Evolutionary conservation across 2,888 invertebrate species (phyloP).

Genomic region (Lepidochitona cinerea): DNA sequence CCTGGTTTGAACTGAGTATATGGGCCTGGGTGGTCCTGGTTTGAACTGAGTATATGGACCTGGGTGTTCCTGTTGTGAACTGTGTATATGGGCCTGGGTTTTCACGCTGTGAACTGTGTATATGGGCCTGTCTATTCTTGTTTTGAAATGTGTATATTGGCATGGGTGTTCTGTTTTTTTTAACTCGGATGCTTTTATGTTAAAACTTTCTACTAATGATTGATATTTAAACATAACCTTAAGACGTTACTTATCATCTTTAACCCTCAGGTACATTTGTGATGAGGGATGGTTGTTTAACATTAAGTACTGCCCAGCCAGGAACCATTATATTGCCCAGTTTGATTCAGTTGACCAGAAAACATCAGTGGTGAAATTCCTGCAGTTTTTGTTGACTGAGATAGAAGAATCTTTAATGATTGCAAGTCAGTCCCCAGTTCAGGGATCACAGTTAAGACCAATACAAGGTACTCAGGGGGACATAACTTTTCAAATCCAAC

Average conservation of each 20-base stretch:
- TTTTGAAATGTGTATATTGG: too few relatives aligned
- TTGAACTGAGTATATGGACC: too few relatives aligned
- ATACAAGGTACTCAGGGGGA: background rate
- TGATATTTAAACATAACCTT: too few relatives aligned
- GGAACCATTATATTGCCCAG: background rate
- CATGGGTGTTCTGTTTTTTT: too few relatives aligned
- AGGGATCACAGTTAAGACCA: background rate
- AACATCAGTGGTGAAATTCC: background rate
- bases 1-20: too few relatives aligned
- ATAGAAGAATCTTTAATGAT: background rate
- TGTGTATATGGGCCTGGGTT: too few relatives aligned
- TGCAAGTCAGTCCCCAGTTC: background rate
- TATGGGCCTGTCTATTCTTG: too few relatives aligned
- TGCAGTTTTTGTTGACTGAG: background rate
- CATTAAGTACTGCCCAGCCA: background rate
- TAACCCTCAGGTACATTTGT: background rate
- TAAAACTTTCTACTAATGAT: too few relatives aligned
- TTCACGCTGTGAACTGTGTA: too few relatives aligned
- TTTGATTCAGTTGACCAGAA: background rate
- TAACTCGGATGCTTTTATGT: too few relatives aligned
- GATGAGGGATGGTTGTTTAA: background rate
- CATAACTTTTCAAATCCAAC: background rate
- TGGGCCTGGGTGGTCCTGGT: too few relatives aligned
- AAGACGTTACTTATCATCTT: background rate
- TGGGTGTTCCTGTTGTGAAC: too few relatives aligned